Base-by-base conservation (phyloP, 2,113 vertebrate genomes). In the Pterocles gutturalis region DNA sequence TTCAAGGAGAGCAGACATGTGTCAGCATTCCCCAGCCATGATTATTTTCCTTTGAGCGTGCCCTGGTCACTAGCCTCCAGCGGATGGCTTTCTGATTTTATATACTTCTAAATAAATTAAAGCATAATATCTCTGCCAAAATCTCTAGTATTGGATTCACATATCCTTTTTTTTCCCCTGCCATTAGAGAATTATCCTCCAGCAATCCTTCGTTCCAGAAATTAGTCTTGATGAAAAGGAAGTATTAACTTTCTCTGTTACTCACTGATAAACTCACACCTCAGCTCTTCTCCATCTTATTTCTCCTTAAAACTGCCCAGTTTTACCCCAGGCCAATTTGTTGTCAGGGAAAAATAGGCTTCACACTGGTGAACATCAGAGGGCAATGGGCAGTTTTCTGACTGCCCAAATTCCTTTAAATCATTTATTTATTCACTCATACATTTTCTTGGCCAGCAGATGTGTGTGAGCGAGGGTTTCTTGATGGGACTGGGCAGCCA, bases 401-500 rank as follows among this genome's bases (percentile, higher is more conserved):
- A 48, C 73, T 84, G 54, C 22, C 66, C 21, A 43, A n/a, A 87
- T 82, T 72, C 69, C 61, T 96, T 94, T 61, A 67, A 67, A 90
- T 94, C 4, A 53, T 90, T 81, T 64, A 92, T 93, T 87, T 87
- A 79, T 82, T 92, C 69, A 33, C 72, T 69, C 28, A 20, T n/a
- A 46, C 20, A 9, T 22, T 34, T 60, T 89, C 71, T 62, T 93
- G 73, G 45, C 70, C 54, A 49, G n/a, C 13, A 49, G 89, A 75
- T 36, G 5, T 62, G 33, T 36, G 34, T 66, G 62, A 89, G 70
- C 5, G 4, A 87, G 41, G 49, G 33, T 89, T 84, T 89, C 65
- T 87, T 82, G 61, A 91, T 82, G 46, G 77, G 53, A 54, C 61
- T 83, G 87, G 89, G 80, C 83, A 96, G 61, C 62, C 62, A 89